Evolutionary conservation across 2,888 invertebrate species (phyloP), one percentile per base, ranked within the genome.

Genomic region (Nowickia ferox): DNA sequence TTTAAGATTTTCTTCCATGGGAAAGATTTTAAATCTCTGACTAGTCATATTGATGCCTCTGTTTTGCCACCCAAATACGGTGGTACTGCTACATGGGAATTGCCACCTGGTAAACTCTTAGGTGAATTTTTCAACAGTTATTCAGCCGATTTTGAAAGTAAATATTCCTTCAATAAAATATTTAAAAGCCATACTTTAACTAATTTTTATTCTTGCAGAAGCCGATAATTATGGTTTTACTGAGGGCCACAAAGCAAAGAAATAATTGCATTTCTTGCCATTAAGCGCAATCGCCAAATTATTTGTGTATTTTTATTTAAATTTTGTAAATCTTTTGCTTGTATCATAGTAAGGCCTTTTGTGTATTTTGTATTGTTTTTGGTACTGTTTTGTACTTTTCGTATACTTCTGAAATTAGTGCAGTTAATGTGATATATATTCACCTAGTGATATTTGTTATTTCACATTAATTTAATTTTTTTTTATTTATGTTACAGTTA

Each of bases 1-100:
- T 92, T 72, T 38, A 88, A 95, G 93, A 94, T 97, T 78, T 94
- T 94, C 89, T 96, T 97, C 92, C 97, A 97, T 90, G 97, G 97
- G 1, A 94, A 94, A 15, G 94, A 96, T 89, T 94, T 93, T 89
- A 94, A 94, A 79, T 93, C 95, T 0, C 90, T 97, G 69, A 92
- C 94, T 83, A 91, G 94, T 51, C 94, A 95, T 84, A 92, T 97
- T 6, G 94, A 95, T 57, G 92, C 93, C 0, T 93, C 94, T 51
- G 93, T 94, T 15, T 89, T 97, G 87, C 95, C 96, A 17, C 93
- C 93, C 42, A 93, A 94, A 81, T 95, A 96, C 87, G 96, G 96
- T 0, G 97, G 97, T 0, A 93, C 93, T 1, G 92, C 96, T 57
- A 94, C 95, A 0, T 90, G 90, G 90, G 91, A 91, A 65, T 63